Percentiles rank a stretch among this genome's conserved stretches.
phyloP scores from a whole-genome alignment of 2,113 vertebrate genomes.

The Gambusia holbrooki region DNA sequence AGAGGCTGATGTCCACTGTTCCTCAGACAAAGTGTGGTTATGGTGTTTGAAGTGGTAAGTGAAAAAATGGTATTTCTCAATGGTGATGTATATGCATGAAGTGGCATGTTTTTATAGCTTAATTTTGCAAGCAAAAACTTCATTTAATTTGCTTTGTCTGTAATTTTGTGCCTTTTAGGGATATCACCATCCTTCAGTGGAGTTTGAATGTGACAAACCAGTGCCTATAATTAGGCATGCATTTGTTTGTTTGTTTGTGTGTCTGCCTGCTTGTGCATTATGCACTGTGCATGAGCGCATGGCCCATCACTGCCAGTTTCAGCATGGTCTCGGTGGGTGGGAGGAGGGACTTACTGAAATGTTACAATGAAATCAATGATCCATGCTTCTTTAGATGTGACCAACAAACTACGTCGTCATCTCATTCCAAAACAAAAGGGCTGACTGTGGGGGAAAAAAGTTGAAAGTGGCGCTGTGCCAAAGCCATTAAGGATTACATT shows the following conservation, averaged over 20 bases:
- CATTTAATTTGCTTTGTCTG: conserved; percentile 39
- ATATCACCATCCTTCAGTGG: conserved; percentile 70
- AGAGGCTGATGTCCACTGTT: background rate
- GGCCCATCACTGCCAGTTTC: conserved; percentile 77
- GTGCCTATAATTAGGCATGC: conserved; percentile 67
- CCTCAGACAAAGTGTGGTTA: background rate
- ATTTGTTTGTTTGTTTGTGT: conserved; percentile 44
- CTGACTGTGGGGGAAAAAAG: conserved; percentile 49
- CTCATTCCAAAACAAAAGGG: conserved; percentile 69
- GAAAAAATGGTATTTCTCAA: background rate
- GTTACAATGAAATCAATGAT: conserved; percentile 78
- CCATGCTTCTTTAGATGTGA: conserved; percentile 74
- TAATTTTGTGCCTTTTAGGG: conserved; percentile 49
- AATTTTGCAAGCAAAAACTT: conserved; percentile 40
- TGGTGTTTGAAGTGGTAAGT: background rate
- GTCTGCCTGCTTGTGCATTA: conserved; percentile 48
- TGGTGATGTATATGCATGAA: conserved; percentile 13
- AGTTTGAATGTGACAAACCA: conserved; percentile 70
- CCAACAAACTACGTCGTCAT: conserved; percentile 75
- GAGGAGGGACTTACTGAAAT: conserved; percentile 64
- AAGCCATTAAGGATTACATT: conserved; percentile 42
- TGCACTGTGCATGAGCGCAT: conserved; percentile 58
- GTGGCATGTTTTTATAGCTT: conserved; percentile 23
- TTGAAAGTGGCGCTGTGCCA: conserved; percentile 31
- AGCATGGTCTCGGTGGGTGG: conserved; percentile 72